phyloP scores from a whole-genome alignment of 2,113 vertebrate genomes.

The Podiceps cristatus region DNA sequence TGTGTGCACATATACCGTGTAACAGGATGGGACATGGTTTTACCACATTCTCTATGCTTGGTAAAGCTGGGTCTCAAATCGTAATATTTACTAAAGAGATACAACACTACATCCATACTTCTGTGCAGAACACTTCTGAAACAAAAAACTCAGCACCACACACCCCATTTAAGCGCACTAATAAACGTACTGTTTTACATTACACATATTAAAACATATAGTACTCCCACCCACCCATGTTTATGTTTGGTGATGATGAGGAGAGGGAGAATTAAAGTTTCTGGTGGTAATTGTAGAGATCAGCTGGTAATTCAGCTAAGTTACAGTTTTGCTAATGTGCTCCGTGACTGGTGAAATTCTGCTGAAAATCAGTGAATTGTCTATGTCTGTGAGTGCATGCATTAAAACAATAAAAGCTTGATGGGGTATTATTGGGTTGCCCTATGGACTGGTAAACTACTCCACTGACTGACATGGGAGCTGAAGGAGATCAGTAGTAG shows the following conservation, averaged over 20 bases:
- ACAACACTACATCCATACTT: neutral
- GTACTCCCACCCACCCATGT: neutral
- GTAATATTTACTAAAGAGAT: neutral
- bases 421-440: neutral
- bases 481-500: neutral
- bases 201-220: neutral
- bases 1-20: accelerated
- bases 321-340: neutral
- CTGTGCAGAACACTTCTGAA: neutral
- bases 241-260: neutral
- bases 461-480: neutral
- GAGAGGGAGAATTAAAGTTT: neutral
- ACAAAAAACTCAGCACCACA: neutral
- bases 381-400: neutral
- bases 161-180: accelerated
- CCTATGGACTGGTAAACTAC: neutral
- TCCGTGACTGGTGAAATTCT: neutral
- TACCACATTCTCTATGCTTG: neutral
- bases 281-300: neutral
- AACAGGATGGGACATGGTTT: neutral
- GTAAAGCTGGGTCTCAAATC: neutral
- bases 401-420: neutral
- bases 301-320: neutral
- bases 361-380: neutral
- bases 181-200: neutral